Evolutionary conservation across 2,797 vertebrate species (phyloP), one percentile per base, ranked within the genome.

Genomic region (Amblyraja radiata): DNA sequence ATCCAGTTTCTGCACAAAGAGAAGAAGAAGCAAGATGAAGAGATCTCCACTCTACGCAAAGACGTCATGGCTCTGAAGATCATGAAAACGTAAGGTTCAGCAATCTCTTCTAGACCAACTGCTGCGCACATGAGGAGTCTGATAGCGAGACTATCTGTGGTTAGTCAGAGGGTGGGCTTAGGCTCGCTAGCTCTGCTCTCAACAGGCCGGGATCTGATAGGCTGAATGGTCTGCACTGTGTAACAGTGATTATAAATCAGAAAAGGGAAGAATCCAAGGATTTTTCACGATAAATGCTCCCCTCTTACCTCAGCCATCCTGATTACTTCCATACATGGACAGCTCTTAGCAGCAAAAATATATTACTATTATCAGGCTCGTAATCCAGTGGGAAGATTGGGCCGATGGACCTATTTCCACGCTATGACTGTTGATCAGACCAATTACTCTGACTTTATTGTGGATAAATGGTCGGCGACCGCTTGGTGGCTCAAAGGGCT

Each of bases 1-100:
- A 99, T 99, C 94, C 98, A 99, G 96, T 99, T 99, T 95, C 95
- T 99, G 95, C 98, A 99, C 94, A 99, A 99, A 95, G 99, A 99
- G 95, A 99, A 99, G 96, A 99, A 99, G 95, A 99, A 99, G 95
- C 98, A 99, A 94, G 99, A 99, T 94, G 98, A 99, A 94, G 99
- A 99, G 94, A 97, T 99, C 93, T 97, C 98, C 84, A 97, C 97
- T 0, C 96, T 99, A 18, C 97, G 98, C 93, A 99, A 99, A 96
- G 98, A 99, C 76, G 98, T 98, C 95, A 98, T 97, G 95, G 99
- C 98, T 0, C 96, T 99, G 93, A 98, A 99, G 96, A 99, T 99
- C 93, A 99, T 99, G 99, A 99, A 99, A 98, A 97, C 97, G 99
- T 99, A 96, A 97, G 97, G 93, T 9, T 94, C 93, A 36, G 0